Conservation (phyloP, 2,888 invertebrate species). For the Patella pellucida region DNA sequence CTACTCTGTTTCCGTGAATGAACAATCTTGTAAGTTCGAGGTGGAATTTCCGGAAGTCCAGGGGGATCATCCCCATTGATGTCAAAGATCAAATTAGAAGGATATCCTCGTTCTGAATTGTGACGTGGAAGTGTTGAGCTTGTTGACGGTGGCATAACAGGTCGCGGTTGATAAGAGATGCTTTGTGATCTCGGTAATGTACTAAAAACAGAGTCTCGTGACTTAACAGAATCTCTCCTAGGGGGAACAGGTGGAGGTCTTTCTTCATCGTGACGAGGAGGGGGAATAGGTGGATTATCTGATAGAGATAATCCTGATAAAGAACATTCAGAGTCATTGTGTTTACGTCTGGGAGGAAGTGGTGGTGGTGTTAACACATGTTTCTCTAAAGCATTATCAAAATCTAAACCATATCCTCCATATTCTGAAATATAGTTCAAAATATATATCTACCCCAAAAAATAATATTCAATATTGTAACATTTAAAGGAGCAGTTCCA, state of each 20-base stretch:
- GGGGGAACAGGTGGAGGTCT: constrained; percentile 78
- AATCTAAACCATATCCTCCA: constrained; percentile 25
- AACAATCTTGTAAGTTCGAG: constrained; percentile 62
- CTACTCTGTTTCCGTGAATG: constrained; percentile 59
- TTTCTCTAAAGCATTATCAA: constrained; percentile 37
- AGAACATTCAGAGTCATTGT: constrained; percentile 60
- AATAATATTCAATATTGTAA: too few relatives aligned
- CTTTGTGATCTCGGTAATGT: constrained; percentile 48
- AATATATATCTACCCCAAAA: too few relatives aligned
- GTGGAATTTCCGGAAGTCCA: constrained; percentile 65
- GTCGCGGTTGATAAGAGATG: constrained; percentile 47
- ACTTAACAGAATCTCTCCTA: constrained; percentile 69
- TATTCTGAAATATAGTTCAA: too few relatives aligned
- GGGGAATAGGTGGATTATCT: constrained; percentile 79
- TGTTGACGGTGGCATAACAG: constrained; percentile 33
- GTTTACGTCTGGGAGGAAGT: constrained; percentile 69
- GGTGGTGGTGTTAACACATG: constrained; percentile 54
- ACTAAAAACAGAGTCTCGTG: constrained; percentile 22
- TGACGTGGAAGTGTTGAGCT: constrained; percentile 57
- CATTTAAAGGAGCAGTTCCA: neutral
- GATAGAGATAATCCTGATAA: constrained; percentile 57
- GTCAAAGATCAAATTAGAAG: constrained; percentile 42
- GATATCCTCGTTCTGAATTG: constrained; percentile 27
- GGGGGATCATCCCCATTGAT: constrained; percentile 52
- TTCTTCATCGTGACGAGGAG: constrained; percentile 76